Conservation (phyloP, 2,113 vertebrate species). For the Psettodes erumei region DNA sequence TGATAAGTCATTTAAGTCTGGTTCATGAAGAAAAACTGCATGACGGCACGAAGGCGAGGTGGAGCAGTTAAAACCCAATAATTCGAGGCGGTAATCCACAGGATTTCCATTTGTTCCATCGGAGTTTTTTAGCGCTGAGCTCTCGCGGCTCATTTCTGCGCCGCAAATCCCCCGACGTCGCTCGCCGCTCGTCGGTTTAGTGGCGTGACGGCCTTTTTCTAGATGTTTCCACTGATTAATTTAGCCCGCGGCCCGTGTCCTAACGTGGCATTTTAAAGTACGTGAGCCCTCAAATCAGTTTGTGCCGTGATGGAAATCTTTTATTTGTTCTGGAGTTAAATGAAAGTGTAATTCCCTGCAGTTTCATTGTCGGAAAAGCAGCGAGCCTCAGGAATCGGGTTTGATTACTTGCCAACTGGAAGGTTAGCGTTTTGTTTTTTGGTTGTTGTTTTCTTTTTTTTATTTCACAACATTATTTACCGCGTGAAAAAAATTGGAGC, state of each 20-base stretch:
- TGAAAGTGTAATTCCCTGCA: neutral
- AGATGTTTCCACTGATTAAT: neutral
- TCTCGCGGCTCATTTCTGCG: neutral
- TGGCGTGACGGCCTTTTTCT: neutral
- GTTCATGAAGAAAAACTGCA: too few relatives aligned
- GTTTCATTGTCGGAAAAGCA: neutral
- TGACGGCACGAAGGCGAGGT: neutral
- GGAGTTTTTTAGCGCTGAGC: neutral
- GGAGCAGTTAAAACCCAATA: constrained; percentile 27
- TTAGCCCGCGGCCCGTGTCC: neutral
- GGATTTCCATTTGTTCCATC: constrained; percentile 17
- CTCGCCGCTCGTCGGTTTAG: neutral
- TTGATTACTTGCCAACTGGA: constrained; percentile 7
- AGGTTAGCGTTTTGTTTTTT: too few relatives aligned
- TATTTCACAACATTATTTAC: constrained; percentile 16
- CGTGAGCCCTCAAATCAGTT: neutral
- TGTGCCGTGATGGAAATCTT: neutral
- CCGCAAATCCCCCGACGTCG: neutral
- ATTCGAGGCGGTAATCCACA: constrained; percentile 23
- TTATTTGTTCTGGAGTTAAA: neutral
- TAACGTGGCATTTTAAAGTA: neutral
- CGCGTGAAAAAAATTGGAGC: neutral
- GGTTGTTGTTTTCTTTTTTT: too few relatives aligned
- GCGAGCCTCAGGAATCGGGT: neutral
- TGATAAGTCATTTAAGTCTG: too few relatives aligned